phyloP scores from a whole-genome alignment of 2,797 vertebrate species.

The Leuciscus waleckii region DNA sequence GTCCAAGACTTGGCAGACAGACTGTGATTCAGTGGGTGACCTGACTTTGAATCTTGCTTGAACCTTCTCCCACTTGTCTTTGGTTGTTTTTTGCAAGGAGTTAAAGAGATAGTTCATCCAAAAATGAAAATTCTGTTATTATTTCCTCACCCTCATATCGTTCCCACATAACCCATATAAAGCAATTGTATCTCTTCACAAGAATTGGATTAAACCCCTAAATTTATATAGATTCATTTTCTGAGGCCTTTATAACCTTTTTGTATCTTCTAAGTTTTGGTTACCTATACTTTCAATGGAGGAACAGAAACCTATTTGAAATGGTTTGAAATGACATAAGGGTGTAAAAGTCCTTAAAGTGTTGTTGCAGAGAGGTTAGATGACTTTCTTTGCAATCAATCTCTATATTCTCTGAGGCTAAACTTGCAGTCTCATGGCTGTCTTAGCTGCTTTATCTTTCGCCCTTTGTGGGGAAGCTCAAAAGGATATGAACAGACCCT shows the following conservation, averaged over 20 bases:
- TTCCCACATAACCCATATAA: background rate
- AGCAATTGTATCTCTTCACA: background rate
- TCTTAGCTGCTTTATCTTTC: constrained; percentile 40
- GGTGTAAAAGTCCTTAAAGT: background rate
- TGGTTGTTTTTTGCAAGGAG: background rate
- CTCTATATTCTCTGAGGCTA: constrained; percentile 38
- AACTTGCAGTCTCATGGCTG: constrained; percentile 28
- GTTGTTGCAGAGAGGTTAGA: constrained; percentile 19
- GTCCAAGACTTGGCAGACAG: background rate
- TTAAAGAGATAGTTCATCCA: background rate
- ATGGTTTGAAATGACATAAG: background rate
- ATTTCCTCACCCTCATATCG: background rate
- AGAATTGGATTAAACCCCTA: background rate
- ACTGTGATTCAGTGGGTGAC: background rate
- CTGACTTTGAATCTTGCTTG: background rate
- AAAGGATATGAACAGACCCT: constrained; percentile 39
- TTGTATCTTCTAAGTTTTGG: background rate
- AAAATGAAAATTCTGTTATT: background rate
- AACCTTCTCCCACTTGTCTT: background rate
- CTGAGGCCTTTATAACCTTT: background rate
- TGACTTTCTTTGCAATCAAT: constrained; percentile 30
- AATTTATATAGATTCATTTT: background rate
- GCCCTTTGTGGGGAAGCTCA: constrained; percentile 50
- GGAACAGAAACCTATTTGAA: background rate
- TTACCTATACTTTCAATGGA: background rate